Evolutionary conservation across 2,797 vertebrate genomes (phyloP).

Genomic region (Gallirallus australis): DNA sequence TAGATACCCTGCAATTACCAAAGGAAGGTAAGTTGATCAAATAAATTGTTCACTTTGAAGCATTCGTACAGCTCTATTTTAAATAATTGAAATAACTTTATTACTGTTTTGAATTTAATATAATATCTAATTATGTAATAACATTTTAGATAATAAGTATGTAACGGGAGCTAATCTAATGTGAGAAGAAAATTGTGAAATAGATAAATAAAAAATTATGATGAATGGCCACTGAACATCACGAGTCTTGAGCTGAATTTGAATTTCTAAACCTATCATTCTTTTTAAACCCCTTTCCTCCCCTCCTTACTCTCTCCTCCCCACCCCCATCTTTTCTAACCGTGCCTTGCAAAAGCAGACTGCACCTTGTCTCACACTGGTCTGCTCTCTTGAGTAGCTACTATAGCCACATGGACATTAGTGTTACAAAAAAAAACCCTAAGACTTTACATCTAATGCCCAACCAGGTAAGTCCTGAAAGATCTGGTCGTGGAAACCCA

Average conservation of each 20-base stretch:
- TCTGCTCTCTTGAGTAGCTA: neutral
- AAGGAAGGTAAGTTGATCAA: conserved; percentile 3
- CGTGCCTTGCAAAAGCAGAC: neutral
- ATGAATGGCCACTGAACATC: neutral
- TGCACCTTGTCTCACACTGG: neutral
- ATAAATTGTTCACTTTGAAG: neutral
- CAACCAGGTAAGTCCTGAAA: neutral
- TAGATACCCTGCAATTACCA: neutral
- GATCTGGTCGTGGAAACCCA: neutral
- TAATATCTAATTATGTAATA: conserved; percentile 50
- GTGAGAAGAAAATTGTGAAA: neutral
- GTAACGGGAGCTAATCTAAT: conserved; percentile 54
- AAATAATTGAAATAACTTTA: conserved; percentile 63
- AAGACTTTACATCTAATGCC: neutral
- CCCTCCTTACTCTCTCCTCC: too few species aligned
- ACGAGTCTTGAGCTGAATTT: neutral
- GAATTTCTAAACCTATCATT: neutral
- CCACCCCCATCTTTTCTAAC: neutral
- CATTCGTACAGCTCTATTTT: neutral
- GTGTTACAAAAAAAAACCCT: neutral
- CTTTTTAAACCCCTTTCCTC: accelerated
- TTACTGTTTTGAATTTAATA: conserved; percentile 61
- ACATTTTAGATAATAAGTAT: conserved; percentile 52
- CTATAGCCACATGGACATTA: neutral
- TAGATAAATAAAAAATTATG: neutral